A percentile compares a stretch with the other conserved stretches of the same genome.
These are phyloP conservation scores for Xestia c-nigrum DNA, from an alignment of 2,888 invertebrate species.

Conservation along the genomic window DNA sequence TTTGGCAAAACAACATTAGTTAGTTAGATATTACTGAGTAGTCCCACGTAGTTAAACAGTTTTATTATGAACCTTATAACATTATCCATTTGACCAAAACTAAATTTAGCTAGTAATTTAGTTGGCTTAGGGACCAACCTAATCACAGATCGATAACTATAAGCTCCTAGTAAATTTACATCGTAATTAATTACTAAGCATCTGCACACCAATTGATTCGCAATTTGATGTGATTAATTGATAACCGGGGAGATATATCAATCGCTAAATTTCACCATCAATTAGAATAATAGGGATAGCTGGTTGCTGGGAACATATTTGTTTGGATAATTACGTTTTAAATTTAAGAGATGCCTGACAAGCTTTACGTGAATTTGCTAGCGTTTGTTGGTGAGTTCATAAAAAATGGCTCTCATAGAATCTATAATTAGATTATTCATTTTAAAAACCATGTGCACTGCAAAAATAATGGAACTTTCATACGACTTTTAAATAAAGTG, in stretches of 20 bases:
- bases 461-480: background rate
- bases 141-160: background rate
- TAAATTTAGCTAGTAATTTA: background rate
- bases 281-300: slow-evolving; percentile 28
- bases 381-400: slow-evolving; percentile 1
- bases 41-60: background rate
- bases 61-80: background rate
- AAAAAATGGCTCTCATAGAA: background rate
- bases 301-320: slow-evolving; percentile 19
- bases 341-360: slow-evolving; percentile 16
- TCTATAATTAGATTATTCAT: background rate
- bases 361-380: slow-evolving; percentile 1
- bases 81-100: background rate
- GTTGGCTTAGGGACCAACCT: background rate
- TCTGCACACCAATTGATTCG: slow-evolving; percentile 49
- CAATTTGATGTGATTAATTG: slow-evolving; percentile 53
- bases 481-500: background rate
- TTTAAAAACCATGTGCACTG: background rate
- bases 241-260: slow-evolving; percentile 30
- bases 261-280: slow-evolving; percentile 40
- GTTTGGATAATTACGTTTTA: slow-evolving; percentile 19
- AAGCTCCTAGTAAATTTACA: slow-evolving; percentile 20
- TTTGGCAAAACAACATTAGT: background rate
- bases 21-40: background rate
- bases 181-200: slow-evolving; percentile 47